Base-by-base conservation (phyloP, 2,797 vertebrate species). In the Poeciliopsis turneri region DNA sequence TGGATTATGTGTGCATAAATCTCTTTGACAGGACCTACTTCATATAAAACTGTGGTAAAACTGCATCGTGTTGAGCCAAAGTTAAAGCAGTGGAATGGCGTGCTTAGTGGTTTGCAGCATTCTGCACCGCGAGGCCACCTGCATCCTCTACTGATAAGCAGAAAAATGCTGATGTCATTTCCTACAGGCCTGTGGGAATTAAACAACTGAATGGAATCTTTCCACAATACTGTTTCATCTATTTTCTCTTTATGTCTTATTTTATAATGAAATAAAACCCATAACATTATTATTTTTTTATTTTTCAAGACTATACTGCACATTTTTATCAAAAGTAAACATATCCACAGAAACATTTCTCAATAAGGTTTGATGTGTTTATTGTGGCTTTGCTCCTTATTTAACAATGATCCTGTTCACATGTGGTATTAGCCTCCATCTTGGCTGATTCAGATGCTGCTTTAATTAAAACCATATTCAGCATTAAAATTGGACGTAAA, bases 61-160 rank as follows among this genome's bases (percentile, higher is more conserved):
- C 57, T 30, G 5, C 57, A 7, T 15, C 30, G 55, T 30, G 55
- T 30, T 57, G 11, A 28, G 55, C 55, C 11, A 59, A 59, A 59
- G 55, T 30, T 59, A 59, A 59, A 59, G 28, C 13, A 16, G n/a
- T 16, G 28, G n/a, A 59, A 59, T 30, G n/a, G 5, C 13, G 15
- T 5, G 57, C 12, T 64, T 2, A 36, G 36, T 23, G 33, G 61
- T 39, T 33, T 18, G 33, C 16, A 36, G 61, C 30, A 9, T 64
- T 64, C 61, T 36, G 30, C 30, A 20, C 30, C 20, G 33, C 30
- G 7, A 36, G 61, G 61, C 30, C 61, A 64, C 61, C 61, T 66
- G 61, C 61, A 39, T 66, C 61, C 61, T 39, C 33, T 66, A 23
- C 61, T 66, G 61, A 66, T 39, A 66, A 66, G 33, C 61, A 23